Conservation (phyloP, 2,888 invertebrate species). For the Siphlonurus alternatus region DNA sequence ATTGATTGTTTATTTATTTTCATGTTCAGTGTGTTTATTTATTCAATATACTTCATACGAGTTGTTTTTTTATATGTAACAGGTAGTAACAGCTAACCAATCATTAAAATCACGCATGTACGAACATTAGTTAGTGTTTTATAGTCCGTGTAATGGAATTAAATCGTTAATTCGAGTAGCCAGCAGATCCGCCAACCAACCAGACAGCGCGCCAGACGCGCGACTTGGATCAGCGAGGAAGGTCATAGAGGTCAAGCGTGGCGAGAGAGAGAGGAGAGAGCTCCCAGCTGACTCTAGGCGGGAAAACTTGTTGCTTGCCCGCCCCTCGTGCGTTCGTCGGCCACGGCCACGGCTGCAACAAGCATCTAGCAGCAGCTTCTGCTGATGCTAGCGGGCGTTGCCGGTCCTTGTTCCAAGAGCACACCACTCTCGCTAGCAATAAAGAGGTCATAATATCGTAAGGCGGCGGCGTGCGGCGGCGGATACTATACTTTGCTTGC, state of each 20-base stretch:
- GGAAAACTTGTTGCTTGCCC: too few relatives aligned
- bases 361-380: too few relatives aligned
- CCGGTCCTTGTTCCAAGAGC: not conserved
- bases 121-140: not conserved
- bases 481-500: not conserved
- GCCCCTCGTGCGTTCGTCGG: not conserved
- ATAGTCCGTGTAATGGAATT: not conserved
- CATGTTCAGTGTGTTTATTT: too few relatives aligned
- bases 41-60: too few relatives aligned
- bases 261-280: not conserved
- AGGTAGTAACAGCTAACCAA: too few relatives aligned
- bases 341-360: not conserved
- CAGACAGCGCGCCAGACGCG: not conserved
- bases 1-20: too few relatives aligned
- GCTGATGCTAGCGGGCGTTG: not conserved
- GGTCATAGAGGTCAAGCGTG: not conserved
- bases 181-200: not conserved
- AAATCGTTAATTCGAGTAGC: not conserved
- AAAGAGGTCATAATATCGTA: not conserved
- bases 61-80: too few relatives aligned
- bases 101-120: too few relatives aligned
- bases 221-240: not conserved
- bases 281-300: not conserved
- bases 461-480: not conserved
- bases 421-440: not conserved